Conservation (phyloP, 2,888 invertebrate genomes). For the Oxytorus armatus region DNA sequence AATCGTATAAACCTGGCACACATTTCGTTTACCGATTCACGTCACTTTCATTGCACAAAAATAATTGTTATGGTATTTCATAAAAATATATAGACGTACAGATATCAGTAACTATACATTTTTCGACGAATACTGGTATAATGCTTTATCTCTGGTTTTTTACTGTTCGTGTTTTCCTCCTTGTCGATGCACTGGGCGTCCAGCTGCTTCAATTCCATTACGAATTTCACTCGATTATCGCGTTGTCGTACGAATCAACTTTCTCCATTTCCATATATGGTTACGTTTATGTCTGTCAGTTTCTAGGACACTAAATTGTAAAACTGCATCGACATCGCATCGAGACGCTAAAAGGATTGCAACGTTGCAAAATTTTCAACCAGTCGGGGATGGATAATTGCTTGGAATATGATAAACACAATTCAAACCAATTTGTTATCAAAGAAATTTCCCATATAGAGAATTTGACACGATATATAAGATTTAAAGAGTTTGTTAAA, state of each 20-base stretch:
- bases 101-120: constrained; percentile 42
- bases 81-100: constrained; percentile 66
- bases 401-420: too few species aligned
- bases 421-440: too few species aligned
- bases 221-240: constrained; percentile 13
- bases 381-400: too few species aligned
- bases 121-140: constrained; percentile 55
- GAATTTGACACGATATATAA: too few species aligned
- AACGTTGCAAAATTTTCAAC: too few species aligned
- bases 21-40: constrained; percentile 21
- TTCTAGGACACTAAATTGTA: neutral
- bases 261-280: neutral
- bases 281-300: neutral
- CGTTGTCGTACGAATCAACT: neutral
- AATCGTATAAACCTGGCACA: neutral
- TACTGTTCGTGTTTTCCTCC: constrained; percentile 32
- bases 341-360: too few species aligned
- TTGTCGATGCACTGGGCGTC: constrained; percentile 13
- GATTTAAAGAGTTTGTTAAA: too few species aligned
- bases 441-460: too few species aligned
- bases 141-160: neutral
- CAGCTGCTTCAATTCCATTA: constrained; percentile 29
- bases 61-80: constrained; percentile 61
- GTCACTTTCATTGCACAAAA: constrained; percentile 44
- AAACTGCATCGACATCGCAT: too few species aligned